Conservation (phyloP, 2,888 invertebrate genomes). For the Dexiosoma caninum region DNA sequence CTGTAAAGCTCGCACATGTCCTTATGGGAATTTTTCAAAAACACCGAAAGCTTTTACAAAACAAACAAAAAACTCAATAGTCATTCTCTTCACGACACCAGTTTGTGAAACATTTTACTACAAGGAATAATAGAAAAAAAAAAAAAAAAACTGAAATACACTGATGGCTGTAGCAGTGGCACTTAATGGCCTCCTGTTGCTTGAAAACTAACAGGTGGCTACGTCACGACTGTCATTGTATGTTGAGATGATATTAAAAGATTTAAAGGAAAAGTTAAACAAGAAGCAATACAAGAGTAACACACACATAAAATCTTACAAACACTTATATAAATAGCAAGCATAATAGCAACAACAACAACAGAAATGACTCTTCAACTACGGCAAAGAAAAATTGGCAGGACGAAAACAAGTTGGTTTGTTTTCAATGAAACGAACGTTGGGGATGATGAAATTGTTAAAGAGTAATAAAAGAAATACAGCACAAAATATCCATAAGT, state of each 20-base stretch:
- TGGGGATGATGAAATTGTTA: slow-evolving; percentile 6
- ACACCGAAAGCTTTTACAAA: slow-evolving; percentile 32
- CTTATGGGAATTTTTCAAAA: background rate
- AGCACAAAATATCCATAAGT: slow-evolving; percentile 31
- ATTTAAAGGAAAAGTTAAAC: slow-evolving; percentile 45
- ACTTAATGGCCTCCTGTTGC: slow-evolving; percentile 74
- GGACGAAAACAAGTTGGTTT: background rate
- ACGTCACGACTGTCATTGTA: slow-evolving; percentile 64
- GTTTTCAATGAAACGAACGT: background rate
- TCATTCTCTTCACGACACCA: background rate
- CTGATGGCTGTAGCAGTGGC: slow-evolving; percentile 8
- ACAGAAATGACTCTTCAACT: slow-evolving; percentile 10
- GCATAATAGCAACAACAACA: background rate
- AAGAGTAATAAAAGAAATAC: slow-evolving; percentile 7
- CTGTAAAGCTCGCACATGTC: background rate
- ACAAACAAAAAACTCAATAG: background rate
- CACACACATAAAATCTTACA: background rate
- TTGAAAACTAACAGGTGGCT: slow-evolving; percentile 72
- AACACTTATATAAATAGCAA: background rate
- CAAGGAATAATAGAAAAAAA: background rate
- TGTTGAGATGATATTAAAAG: slow-evolving; percentile 48
- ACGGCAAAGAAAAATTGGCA: background rate
- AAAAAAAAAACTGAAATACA: background rate
- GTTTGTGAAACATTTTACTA: slow-evolving; percentile 23
- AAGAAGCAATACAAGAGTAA: slow-evolving; percentile 14